Evolutionary conservation across 1,140 invertebrate genomes (phyloP), one percentile per base, ranked within the genome.

Genomic region (Drosophila kepulauana): DNA sequence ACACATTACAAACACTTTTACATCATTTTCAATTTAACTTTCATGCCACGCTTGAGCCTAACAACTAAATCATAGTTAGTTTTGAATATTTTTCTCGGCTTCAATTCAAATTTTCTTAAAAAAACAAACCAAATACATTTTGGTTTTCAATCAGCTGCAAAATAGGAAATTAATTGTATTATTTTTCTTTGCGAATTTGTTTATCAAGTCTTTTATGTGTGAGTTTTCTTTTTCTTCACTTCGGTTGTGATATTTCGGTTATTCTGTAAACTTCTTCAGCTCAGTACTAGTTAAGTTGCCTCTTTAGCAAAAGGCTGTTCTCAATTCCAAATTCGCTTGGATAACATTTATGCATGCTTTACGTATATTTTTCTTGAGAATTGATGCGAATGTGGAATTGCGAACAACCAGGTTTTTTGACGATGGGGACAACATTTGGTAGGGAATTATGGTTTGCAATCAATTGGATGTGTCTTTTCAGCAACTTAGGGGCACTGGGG

Each of bases 1-100:
- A 81, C 81, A 85, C 75, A 78, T 67, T 79, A 75, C 81, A 85
- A 85, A 82, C 74, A 62, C 65, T 63, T 78, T 56, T 71, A 68
- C 61, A 65, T 71, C 35, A 38, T 67, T 41, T 57, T 57, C 15
- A 41, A 25, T 41, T 41, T 16, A 38, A 41, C 54, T 57, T 57
- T 57, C 54, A 38, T 57, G 28, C 48, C 51, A 70, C 54, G 64
- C 82, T 89, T 89, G 80, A 84, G 84, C 81, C 77, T 85, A 74
- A 88, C 52, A 66, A 65, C 35, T 78, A 70, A 78, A 52, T 71
- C 52, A 64, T 52, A 73, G 43, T 69, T 15, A 73, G 2, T 20
- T 69, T 20, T 10, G 16, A 35, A 59, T 33, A 57, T 67, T 20
- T n/a, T 49, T 62, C 35, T 75, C 33, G 51, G 35, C 49, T 68